Evolutionary conservation across 2,113 vertebrate genomes (phyloP).

Genomic region (Callionymus lyra): DNA sequence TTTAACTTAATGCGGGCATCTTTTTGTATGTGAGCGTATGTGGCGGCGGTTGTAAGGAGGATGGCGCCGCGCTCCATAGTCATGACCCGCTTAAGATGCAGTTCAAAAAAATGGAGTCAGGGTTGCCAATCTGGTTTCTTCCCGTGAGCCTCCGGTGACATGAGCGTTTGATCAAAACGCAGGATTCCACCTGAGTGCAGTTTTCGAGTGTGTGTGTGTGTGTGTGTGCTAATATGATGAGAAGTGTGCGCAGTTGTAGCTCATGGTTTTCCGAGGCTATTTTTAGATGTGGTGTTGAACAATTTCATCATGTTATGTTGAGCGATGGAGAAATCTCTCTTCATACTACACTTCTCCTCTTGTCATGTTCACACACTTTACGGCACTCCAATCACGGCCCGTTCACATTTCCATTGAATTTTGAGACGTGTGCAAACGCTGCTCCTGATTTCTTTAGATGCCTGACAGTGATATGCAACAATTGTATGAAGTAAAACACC

Average conservation of each 20-base stretch:
- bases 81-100: too few relatives aligned
- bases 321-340: too few relatives aligned
- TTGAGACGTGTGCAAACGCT: too few relatives aligned
- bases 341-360: too few relatives aligned
- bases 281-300: conserved; percentile 12
- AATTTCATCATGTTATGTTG: background rate
- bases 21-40: conserved; percentile 15
- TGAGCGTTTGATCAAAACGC: background rate
- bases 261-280: conserved; percentile 4
- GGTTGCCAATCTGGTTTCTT: background rate
- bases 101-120: too few relatives aligned
- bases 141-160: background rate
- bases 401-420: too few relatives aligned
- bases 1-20: conserved; percentile 63
- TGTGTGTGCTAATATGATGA: conserved; percentile 1
- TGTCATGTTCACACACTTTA: too few relatives aligned
- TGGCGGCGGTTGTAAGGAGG: background rate
- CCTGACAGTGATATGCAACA: too few relatives aligned
- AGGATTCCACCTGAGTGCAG: conserved; percentile 1
- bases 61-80: too few relatives aligned
- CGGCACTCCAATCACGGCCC: too few relatives aligned
- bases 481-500: too few relatives aligned
- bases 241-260: background rate
- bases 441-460: too few relatives aligned
- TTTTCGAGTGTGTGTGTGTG: conserved; percentile 9